Evolutionary conservation across 2,797 vertebrate species (phyloP).

Genomic region (Muraenolepis orangiensis): DNA sequence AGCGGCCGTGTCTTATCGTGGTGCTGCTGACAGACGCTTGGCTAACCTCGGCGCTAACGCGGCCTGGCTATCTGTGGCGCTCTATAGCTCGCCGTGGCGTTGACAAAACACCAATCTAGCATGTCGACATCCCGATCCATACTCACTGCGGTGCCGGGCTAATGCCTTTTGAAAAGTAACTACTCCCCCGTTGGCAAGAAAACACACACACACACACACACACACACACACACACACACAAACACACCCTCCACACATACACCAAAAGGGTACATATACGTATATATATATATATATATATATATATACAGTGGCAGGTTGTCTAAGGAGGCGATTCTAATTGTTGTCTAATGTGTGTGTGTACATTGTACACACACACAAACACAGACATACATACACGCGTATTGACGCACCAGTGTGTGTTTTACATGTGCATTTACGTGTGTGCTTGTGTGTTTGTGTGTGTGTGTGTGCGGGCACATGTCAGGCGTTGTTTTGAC

Average conservation of each 20-base stretch:
- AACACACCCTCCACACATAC: too few relatives aligned
- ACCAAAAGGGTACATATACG: too few relatives aligned
- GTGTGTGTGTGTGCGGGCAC: neutral
- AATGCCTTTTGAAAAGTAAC: neutral
- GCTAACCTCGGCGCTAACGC: neutral
- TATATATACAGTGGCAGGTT: too few relatives aligned
- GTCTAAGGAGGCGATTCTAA: neutral
- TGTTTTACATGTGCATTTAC: neutral
- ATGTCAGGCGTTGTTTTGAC: slow-evolving; percentile 48
- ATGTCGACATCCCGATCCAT: neutral
- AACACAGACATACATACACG: too few relatives aligned
- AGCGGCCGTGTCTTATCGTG: neutral
- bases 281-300: too few relatives aligned
- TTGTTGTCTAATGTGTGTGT: too few relatives aligned
- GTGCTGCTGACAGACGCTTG: neutral
- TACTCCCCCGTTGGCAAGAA: neutral
- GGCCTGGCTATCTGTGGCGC: neutral
- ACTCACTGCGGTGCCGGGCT: neutral
- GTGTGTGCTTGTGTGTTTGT: slow-evolving; percentile 10
- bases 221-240: too few relatives aligned
- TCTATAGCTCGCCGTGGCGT: neutral
- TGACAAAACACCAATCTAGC: neutral
- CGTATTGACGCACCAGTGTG: too few relatives aligned
- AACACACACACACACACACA: neutral
- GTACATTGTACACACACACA: too few relatives aligned